Conservation (phyloP, 2,113 vertebrate species). For the Nothocercus julius region DNA sequence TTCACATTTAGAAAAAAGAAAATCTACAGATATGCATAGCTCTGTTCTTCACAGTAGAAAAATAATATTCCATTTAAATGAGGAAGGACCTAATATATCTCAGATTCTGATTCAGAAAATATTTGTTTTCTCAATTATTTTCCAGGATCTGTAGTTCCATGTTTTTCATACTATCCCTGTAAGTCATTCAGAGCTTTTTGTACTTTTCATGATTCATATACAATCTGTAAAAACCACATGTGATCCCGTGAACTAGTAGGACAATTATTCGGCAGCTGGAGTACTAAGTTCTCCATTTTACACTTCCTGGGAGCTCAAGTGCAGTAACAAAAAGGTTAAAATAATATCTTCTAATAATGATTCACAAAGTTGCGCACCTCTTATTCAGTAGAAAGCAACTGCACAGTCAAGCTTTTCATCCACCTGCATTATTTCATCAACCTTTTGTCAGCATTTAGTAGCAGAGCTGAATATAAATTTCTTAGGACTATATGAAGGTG, state of each 20-base stretch:
- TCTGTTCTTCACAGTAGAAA: too few relatives aligned
- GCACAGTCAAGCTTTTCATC: not conserved
- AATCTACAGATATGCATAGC: too few relatives aligned
- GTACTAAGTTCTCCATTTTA: not conserved
- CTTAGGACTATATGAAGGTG: not conserved
- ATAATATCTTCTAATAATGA: not conserved
- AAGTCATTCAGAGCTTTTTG: not conserved
- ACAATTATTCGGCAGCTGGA: not conserved
- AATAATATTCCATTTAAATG: not conserved
- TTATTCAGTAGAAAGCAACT: not conserved
- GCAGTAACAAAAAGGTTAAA: too few relatives aligned
- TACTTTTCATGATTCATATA: not conserved
- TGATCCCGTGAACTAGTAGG: not conserved
- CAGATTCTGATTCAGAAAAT: not conserved
- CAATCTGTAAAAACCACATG: not conserved
- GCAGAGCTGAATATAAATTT: not conserved
- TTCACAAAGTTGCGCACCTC: not conserved
- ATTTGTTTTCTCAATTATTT: not conserved
- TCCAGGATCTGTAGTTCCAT: not conserved
- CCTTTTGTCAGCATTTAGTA: not conserved
- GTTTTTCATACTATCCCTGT: not conserved
- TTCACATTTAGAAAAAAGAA: too few relatives aligned
- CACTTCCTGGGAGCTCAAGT: not conserved
- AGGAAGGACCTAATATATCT: not conserved
- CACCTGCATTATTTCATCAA: not conserved